These are phyloP conservation scores for Sarcophaga bullata DNA, from an alignment of 1,140 invertebrate species.

Conservation along the genomic window DNA sequence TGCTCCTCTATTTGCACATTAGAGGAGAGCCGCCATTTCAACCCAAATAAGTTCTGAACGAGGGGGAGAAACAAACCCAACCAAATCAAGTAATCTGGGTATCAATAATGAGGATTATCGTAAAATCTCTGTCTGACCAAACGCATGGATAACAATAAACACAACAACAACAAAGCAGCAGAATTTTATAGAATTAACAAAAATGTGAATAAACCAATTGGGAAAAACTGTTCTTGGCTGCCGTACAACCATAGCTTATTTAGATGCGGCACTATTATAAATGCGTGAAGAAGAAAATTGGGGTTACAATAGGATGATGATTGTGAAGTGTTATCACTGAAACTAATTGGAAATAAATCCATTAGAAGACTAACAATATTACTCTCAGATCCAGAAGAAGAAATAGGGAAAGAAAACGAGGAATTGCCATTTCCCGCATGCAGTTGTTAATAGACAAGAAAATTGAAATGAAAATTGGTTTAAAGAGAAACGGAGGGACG, in stretches of 20 bases:
- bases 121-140: no score
- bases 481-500: no score
- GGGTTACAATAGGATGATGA: background rate
- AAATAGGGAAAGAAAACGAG: background rate
- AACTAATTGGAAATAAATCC: conserved; percentile 24
- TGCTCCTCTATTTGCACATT: no score
- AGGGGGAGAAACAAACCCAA: no score
- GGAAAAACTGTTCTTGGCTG: background rate
- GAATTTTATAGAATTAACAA: no score
- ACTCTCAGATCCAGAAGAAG: background rate
- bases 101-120: no score
- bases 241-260: conserved; percentile 2
- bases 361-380: conserved; percentile 16
- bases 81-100: no score
- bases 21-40: no score
- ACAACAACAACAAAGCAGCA: no score
- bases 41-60: no score
- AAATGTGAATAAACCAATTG: background rate
- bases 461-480: background rate
- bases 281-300: background rate
- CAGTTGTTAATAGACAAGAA: background rate
- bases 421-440: background rate
- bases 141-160: no score
- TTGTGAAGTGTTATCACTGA: conserved; percentile 26
- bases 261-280: background rate